Base-by-base conservation (phyloP, 1,140 invertebrate genomes). In the Monomorium pharaonis region DNA sequence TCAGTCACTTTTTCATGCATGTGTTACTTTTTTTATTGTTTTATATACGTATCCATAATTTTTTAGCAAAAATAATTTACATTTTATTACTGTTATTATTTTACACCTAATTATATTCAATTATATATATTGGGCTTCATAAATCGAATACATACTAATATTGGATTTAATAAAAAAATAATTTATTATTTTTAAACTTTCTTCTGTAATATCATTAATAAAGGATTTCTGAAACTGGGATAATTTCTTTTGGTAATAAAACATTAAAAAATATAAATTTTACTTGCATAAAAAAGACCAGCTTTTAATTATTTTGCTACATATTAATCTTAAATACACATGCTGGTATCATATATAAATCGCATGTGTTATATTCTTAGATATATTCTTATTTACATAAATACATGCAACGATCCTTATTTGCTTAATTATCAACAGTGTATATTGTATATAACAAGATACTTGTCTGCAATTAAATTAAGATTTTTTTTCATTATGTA, bases 221-320 rank as follows among this genome's bases (percentile, higher is more conserved):
- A 37, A 37, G 37, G 37, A 83, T 83, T 72, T 58, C 9, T n/a
- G n/a, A 74, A 0, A 72, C 5, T 58, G 42, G 67, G 78, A 74
- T 47, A 54, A 69, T 44, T 44, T 60, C 14, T 74, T 72, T 58
- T 21, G 30, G 37, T 81, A 72, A 1, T 83, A 84, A 90, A 89
- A 86, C 21, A 86, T 90, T 88, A 67, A 81, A 86, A 88, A 81
- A 77, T 78, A 88, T 80, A 91, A 91, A 90, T 91, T 84, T 84
- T 87, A 92, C 42, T 90, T 86, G 37, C 85, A 62, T 92, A 91
- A 86, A 92, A 93, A 93, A 90, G 77, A 88, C 86, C 88, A 92
- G 83, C 49, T 90, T 92, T 92, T 88, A 91, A 92, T 83, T 27
- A 65, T 62, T 89, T 89, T 80, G 42, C 58, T 91, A 88, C 85